Conservation (phyloP, 2,888 invertebrate species). For the Cyclophora albipunctata region DNA sequence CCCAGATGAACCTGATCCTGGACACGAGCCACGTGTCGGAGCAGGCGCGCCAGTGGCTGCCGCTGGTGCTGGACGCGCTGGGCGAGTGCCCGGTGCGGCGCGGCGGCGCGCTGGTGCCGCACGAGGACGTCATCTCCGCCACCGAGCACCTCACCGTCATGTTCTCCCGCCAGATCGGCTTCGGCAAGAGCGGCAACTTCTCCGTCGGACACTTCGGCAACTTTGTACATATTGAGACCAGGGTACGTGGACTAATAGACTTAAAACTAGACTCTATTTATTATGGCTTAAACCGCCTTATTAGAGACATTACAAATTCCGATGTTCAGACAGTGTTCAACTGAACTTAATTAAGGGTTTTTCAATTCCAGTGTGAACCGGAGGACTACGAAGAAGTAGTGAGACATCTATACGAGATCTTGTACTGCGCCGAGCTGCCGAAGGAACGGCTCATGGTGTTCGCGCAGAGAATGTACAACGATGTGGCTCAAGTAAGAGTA, state of each 20-base stretch:
- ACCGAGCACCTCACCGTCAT: slow-evolving; percentile 84
- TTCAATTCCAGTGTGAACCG: slow-evolving; percentile 78
- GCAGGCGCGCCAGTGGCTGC: slow-evolving; percentile 81
- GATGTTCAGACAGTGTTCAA: too few relatives aligned
- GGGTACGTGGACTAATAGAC: slow-evolving; percentile 59
- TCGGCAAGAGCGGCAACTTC: slow-evolving; percentile 76
- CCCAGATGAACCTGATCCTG: slow-evolving; percentile 82
- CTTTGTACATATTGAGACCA: slow-evolving; percentile 78
- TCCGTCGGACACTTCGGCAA: slow-evolving; percentile 83
- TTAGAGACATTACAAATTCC: too few relatives aligned
- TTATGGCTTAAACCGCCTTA: neutral
- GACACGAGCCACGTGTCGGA: slow-evolving; percentile 79
- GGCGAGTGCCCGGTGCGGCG: slow-evolving; percentile 84
- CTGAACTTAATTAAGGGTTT: too few relatives aligned
- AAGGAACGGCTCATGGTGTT: slow-evolving; percentile 84
- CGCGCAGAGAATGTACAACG: slow-evolving; percentile 87
- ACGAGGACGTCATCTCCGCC: slow-evolving; percentile 85
- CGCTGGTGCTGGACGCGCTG: slow-evolving; percentile 83
- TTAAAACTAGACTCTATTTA: neutral
- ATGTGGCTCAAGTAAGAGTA: slow-evolving; percentile 79
- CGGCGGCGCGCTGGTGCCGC: slow-evolving; percentile 72
- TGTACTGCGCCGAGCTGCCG: slow-evolving; percentile 82
- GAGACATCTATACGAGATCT: slow-evolving; percentile 83
- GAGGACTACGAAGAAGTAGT: slow-evolving; percentile 84
- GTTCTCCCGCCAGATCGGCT: slow-evolving; percentile 78